Percentiles rank a stretch among this genome's conserved stretches.
These are phyloP conservation scores for Illadopsis cleaveri DNA, from an alignment of 2,113 vertebrate species.

Conservation along the genomic window DNA sequence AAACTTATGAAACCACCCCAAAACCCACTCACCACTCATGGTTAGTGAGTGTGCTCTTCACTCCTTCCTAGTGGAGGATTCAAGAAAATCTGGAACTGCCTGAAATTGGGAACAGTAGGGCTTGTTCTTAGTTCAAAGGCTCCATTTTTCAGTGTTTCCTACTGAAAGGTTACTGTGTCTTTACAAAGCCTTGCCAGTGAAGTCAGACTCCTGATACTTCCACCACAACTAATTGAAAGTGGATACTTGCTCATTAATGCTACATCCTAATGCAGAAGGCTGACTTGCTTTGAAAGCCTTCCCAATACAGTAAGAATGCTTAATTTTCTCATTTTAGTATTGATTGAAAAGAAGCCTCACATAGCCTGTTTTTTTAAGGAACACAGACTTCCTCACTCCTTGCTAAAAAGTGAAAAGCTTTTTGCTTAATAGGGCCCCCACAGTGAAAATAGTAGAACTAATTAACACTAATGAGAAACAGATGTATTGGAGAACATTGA, in stretches of 20 bases:
- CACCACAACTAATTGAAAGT: neutral
- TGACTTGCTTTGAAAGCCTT: neutral
- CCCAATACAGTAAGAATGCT: neutral
- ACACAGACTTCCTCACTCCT: neutral
- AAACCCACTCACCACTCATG: neutral
- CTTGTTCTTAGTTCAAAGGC: neutral
- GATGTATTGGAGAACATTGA: conserved; percentile 6
- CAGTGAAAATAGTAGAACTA: conserved; percentile 31
- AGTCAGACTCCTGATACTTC: neutral
- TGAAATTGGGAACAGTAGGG: neutral
- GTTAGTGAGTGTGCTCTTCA: neutral
- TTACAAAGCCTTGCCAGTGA: neutral
- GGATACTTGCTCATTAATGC: neutral
- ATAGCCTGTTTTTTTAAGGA: neutral
- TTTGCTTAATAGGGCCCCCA: conserved; percentile 11
- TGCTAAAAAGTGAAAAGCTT: conserved; percentile 41
- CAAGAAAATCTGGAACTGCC: neutral
- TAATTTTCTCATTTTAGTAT: neutral
- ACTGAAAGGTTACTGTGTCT: neutral
- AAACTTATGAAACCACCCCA: neutral
- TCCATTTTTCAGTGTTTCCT: neutral
- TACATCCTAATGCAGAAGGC: neutral
- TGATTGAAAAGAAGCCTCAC: neutral
- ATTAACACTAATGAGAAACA: conserved; percentile 47
- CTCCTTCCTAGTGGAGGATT: neutral